Conservation (phyloP, 2,888 invertebrate species). For the Silvanus unidentatus region DNA sequence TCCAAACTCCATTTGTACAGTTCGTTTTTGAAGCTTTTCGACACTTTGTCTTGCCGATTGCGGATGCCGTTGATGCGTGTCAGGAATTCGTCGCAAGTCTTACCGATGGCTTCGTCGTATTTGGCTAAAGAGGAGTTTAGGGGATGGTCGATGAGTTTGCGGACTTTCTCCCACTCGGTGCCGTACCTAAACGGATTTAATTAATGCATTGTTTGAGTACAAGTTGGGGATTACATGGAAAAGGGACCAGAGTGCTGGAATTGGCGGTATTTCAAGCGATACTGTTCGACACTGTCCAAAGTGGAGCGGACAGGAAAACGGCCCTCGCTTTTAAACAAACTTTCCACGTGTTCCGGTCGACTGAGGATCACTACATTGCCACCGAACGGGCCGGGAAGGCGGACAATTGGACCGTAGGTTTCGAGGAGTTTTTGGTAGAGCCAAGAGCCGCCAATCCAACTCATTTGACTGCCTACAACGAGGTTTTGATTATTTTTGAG, state of each 20-base stretch:
- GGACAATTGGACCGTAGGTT: conserved; percentile 60
- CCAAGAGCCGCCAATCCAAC: conserved; percentile 46
- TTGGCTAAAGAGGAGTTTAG: conserved; percentile 45
- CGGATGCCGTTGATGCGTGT: conserved; percentile 51
- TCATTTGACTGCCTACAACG: conserved; percentile 41
- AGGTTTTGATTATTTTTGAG: conserved; percentile 1
- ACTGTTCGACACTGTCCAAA: conserved; percentile 60
- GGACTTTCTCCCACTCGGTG: conserved; percentile 55
- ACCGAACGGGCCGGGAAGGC: conserved; percentile 59
- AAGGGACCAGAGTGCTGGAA: conserved; percentile 53
- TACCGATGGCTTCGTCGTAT: conserved; percentile 40
- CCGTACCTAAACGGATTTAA: conserved; percentile 48
- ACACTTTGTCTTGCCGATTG: conserved; percentile 60
- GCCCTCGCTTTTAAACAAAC: conserved; percentile 58
- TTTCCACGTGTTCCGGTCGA: conserved; percentile 59
- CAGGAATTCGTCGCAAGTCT: conserved; percentile 44
- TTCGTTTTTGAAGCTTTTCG: conserved; percentile 53
- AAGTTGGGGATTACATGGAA: conserved; percentile 55
- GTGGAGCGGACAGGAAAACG: conserved; percentile 55
- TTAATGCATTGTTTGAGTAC: too few relatives aligned
- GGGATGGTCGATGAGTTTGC: conserved; percentile 49
- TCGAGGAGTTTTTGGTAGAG: conserved; percentile 48
- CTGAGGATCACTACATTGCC: conserved; percentile 59
- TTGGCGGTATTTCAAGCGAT: conserved; percentile 53
- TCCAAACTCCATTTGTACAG: conserved; percentile 65